Base-by-base conservation (phyloP, 2,888 invertebrate genomes). In the Phortica okadai region DNA sequence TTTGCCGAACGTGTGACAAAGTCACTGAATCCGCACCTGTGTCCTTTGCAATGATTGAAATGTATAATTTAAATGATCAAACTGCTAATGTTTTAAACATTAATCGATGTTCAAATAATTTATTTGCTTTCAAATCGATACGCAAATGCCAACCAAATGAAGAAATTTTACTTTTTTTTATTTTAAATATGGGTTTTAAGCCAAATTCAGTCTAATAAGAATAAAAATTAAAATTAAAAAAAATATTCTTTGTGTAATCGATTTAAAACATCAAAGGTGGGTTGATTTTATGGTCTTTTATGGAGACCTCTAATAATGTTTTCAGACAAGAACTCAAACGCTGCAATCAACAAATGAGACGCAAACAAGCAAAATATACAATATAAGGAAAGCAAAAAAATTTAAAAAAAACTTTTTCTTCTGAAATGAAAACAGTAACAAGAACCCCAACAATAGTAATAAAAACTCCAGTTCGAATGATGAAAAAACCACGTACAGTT, bases 401-500 rank as follows among this genome's bases (percentile, higher is more conserved):
- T 62, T 21, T 6, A 62, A 21, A 14, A 59, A 16, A 62, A 21
- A 16, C 54, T 2, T 70, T 41, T 41, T 6, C 42, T 58, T 25
- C 41, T 14, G 76, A 74, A 81, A 81, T 64, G 33, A 74, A n/a
- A 11, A 11, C 0, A 21, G 72, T 14, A 81, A 78, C 56, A 66
- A 76, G 33, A 76, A 76, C 78, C 66, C 50, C 66, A 66, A 14
- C 66, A 41, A 66, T 14, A 11, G 41, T 41, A 44, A 64, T 41
- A 76, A 76, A 58, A 73, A 77, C 33, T 75, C 8, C 50, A 50
- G 14, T 11, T 50, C 14, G 50, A 50, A 50, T 50, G 62, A 73
- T 45, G 56, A 16, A 62, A 77, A 21, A 74, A 64, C 80, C 85
- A 83, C 84, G 14, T 50, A 14, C 80, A 84, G 86, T 84, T 84